Conservation (phyloP, 2,888 invertebrate species). For the Philhelius pedissequus region DNA sequence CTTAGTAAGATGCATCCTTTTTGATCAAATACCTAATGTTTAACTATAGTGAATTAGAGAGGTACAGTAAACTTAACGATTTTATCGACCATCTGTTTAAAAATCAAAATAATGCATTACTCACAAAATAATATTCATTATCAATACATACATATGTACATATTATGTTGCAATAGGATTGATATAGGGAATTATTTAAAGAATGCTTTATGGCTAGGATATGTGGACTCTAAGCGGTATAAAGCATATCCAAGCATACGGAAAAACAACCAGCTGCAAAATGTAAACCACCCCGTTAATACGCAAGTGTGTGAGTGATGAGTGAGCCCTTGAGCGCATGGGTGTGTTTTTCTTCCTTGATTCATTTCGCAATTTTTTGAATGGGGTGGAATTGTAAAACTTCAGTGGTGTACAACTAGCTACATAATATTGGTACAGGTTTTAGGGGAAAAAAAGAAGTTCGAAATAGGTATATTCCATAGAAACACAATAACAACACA, state of each 20-base stretch:
- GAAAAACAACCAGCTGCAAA: conserved; percentile 13
- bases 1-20: neutral
- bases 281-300: conserved; percentile 15
- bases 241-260: neutral
- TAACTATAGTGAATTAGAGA: neutral
- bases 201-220: neutral
- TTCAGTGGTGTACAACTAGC: neutral
- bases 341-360: neutral
- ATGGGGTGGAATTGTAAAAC: neutral
- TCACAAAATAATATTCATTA: neutral
- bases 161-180: neutral
- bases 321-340: neutral
- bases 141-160: neutral
- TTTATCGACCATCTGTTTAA: conserved; percentile 2
- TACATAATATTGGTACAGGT: neutral
- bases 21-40: neutral
- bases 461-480: neutral
- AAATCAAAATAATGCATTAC: neutral
- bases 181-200: neutral
- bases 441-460: neutral
- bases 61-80: neutral
- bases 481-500: neutral
- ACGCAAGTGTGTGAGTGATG: conserved; percentile 19
- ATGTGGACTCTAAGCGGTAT: neutral
- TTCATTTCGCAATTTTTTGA: neutral